Evolutionary conservation across 1,140 invertebrate species (phyloP).

Genomic region (Acyrthosiphon pisum): DNA sequence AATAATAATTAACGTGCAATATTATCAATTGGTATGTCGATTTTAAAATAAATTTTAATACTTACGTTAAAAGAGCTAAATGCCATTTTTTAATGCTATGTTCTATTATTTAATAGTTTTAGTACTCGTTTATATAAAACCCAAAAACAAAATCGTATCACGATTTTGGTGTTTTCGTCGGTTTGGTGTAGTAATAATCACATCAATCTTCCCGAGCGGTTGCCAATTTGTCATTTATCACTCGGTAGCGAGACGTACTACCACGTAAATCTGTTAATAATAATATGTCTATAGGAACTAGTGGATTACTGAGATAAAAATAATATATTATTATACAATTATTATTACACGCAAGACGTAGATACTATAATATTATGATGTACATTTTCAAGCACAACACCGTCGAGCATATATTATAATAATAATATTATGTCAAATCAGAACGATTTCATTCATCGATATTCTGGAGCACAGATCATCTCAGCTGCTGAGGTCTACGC

Average conservation of each 20-base stretch:
- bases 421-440: neutral
- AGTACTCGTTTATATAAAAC: neutral
- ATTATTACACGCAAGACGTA: neutral
- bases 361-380: too few relatives aligned
- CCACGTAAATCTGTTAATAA: constrained; percentile 2
- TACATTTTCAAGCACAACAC: neutral
- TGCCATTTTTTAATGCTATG: neutral
- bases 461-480: neutral
- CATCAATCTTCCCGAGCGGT: neutral
- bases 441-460: constrained; percentile 1
- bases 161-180: neutral
- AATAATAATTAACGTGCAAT: neutral
- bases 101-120: neutral
- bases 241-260: neutral
- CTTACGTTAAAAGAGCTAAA: neutral
- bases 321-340: neutral
- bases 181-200: neutral
- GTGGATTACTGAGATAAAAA: neutral
- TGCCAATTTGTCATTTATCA: neutral
- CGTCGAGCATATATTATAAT: neutral
- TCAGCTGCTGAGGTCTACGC: neutral
- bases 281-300: neutral
- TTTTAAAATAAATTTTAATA: neutral
- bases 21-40: neutral
- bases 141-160: neutral